A percentile compares a stretch with the other conserved stretches of the same genome.
These are phyloP conservation scores for Felis chaus DNA, from an alignment of 2,113 vertebrate species.

Conservation along the genomic window DNA sequence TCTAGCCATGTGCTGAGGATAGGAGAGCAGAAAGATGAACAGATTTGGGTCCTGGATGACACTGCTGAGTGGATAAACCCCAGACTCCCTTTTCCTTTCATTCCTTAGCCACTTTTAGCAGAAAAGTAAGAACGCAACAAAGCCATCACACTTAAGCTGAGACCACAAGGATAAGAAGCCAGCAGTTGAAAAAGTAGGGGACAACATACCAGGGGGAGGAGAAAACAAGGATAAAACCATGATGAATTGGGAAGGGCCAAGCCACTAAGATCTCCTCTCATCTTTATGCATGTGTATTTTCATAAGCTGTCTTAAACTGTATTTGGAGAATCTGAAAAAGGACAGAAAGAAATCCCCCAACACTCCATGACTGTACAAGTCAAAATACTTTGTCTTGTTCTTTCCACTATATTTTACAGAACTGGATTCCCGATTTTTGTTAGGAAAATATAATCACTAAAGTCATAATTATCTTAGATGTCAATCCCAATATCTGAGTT, in stretches of 20 bases:
- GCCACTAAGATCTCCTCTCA: not conserved
- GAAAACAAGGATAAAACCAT: not conserved
- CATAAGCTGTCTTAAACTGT: not conserved
- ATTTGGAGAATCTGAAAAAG: not conserved
- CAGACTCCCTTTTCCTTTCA: not conserved
- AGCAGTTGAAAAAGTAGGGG: not conserved
- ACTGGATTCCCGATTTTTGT: not conserved
- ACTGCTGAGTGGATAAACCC: not conserved
- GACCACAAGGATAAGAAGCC: not conserved
- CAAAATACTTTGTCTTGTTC: not conserved
- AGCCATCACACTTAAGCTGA: not conserved
- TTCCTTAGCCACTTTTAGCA: not conserved
- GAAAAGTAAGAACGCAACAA: not conserved
- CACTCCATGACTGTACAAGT: not conserved
- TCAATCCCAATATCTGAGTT: not conserved
- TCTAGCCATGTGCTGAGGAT: not conserved
- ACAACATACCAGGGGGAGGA: too few species aligned
- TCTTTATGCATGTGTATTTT: not conserved
- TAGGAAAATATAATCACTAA: not conserved
- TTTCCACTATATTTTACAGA: not conserved
- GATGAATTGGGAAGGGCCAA: too few species aligned
- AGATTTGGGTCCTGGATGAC: not conserved
- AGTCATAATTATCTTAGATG: not conserved
- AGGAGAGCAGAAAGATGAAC: not conserved
- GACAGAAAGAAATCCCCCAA: not conserved